phyloP scores from a whole-genome alignment of 2,113 vertebrate genomes.

The Hemichromis elongatus region DNA sequence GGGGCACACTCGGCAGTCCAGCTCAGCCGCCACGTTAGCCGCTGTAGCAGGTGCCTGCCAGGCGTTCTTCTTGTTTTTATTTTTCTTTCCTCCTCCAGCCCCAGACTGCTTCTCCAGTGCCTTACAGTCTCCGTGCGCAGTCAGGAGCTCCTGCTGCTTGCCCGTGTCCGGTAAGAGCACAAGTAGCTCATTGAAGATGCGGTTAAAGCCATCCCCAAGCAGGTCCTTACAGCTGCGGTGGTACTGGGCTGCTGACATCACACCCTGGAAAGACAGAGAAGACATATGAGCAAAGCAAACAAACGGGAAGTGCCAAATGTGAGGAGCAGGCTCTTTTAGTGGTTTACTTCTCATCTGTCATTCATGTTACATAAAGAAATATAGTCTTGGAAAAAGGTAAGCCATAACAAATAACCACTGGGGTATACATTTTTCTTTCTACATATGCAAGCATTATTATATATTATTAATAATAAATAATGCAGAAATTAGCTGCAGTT shows the following conservation, averaged over 20 bases:
- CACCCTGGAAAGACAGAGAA: slow-evolving; percentile 69
- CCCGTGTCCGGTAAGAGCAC: slow-evolving; percentile 87
- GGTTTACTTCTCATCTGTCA: background rate
- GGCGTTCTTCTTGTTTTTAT: slow-evolving; percentile 83
- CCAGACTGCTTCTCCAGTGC: slow-evolving; percentile 73
- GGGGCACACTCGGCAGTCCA: slow-evolving; percentile 90
- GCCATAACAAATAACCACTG: background rate
- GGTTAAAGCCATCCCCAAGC: slow-evolving; percentile 86
- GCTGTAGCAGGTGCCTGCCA: slow-evolving; percentile 74
- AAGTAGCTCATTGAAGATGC: slow-evolving; percentile 90
- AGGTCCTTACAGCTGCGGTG: slow-evolving; percentile 82
- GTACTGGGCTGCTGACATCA: slow-evolving; percentile 88
- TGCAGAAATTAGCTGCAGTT: background rate
- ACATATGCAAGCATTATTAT: background rate
- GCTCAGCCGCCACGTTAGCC: slow-evolving; percentile 59
- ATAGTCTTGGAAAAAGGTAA: background rate
- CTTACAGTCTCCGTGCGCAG: slow-evolving; percentile 81
- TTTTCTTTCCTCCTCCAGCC: slow-evolving; percentile 69
- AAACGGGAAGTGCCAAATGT: background rate
- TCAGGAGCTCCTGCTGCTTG: slow-evolving; percentile 95
- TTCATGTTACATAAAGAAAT: background rate
- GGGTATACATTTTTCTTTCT: background rate
- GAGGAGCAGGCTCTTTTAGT: background rate
- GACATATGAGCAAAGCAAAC: background rate
- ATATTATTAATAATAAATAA: background rate